Percentiles rank a stretch among this genome's conserved stretches.
phyloP scores from a whole-genome alignment of 2,113 vertebrate species.

The Hippocampus mohnikei region DNA sequence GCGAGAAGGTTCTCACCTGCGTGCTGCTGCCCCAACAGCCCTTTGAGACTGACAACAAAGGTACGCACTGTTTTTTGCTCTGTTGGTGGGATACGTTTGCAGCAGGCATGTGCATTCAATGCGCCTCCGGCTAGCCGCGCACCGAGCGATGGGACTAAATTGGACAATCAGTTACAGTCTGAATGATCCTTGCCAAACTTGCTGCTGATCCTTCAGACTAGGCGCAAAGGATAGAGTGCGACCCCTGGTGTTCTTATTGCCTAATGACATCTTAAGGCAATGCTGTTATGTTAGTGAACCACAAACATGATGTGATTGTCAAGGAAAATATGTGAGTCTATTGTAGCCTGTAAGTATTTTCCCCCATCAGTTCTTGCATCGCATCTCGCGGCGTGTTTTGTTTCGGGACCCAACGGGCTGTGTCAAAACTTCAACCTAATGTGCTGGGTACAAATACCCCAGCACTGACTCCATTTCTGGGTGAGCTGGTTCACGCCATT shows the following conservation, averaged over 20 bases:
- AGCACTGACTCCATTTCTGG: no score
- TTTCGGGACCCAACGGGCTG: no score
- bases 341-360: no score
- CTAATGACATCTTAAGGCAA: not conserved
- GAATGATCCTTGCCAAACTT: no score
- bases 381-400: no score
- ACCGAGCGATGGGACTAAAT: not conserved
- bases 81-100: not conserved
- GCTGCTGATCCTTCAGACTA: not conserved
- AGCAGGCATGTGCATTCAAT: not conserved
- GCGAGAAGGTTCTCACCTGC: slow-evolving; percentile 94
- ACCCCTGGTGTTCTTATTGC: not conserved
- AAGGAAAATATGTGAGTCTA: no score
- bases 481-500: no score
- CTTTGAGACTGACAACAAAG: slow-evolving; percentile 80
- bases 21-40: slow-evolving; percentile 94
- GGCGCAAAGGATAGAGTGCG: not conserved
- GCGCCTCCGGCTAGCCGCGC: not conserved
- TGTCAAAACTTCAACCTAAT: no score
- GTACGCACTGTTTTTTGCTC: slow-evolving; percentile 57
- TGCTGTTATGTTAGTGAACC: not conserved
- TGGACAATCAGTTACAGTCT: not conserved
- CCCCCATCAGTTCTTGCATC: no score
- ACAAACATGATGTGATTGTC: no score
- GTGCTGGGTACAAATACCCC: no score